Conservation (phyloP, 2,113 vertebrate species). For the Syngnathus typhle region DNA sequence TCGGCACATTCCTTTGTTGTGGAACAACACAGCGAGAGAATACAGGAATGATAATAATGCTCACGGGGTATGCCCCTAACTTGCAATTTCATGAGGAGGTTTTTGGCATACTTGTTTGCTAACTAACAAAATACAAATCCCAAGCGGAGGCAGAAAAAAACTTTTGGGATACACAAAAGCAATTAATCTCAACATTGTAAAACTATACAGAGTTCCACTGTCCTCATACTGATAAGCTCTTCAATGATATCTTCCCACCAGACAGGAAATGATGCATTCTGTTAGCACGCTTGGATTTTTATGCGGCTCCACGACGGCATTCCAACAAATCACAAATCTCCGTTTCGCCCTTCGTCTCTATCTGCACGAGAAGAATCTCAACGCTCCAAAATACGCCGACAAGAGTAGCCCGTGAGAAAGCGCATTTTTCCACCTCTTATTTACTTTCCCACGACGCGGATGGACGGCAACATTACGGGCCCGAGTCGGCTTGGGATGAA, state of each 20-base stretch:
- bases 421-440: not conserved
- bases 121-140: not conserved
- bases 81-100: not conserved
- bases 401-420: not conserved
- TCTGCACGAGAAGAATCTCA: not conserved
- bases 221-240: too few species aligned
- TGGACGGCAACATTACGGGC: not conserved
- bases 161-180: too few species aligned
- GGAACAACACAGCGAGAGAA: slow-evolving; percentile 26
- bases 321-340: too few species aligned
- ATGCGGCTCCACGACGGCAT: too few species aligned
- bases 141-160: too few species aligned
- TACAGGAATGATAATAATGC: not conserved
- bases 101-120: not conserved
- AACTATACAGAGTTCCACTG: too few species aligned
- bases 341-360: too few species aligned
- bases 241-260: too few species aligned
- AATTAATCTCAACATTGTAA: too few species aligned
- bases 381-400: not conserved
- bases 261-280: not conserved
- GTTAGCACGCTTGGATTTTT: not conserved
- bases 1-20: slow-evolving; percentile 64
- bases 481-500: not conserved
- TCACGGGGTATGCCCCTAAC: not conserved
- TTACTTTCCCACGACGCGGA: not conserved